Percentiles rank a stretch among this genome's conserved stretches.
phyloP scores from a whole-genome alignment of 2,888 invertebrate genomes.

The Caradrina kadenii region DNA sequence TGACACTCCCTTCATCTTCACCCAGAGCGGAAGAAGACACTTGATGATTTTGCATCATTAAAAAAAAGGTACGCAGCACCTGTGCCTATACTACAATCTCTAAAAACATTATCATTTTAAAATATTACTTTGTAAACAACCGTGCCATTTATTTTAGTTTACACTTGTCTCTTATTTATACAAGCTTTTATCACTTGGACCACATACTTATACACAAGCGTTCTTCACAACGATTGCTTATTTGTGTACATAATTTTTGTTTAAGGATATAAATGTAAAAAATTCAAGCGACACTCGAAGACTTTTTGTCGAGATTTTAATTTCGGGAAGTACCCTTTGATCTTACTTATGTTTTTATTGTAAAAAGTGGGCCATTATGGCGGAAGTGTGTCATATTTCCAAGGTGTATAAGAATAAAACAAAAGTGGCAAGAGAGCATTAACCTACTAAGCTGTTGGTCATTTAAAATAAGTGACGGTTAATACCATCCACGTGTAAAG shows the following conservation, averaged over 20 bases:
- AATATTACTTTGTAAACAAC: no score
- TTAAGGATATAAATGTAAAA: slow-evolving; percentile 71
- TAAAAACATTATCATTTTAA: no score
- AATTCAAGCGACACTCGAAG: slow-evolving; percentile 53
- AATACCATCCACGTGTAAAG: neutral
- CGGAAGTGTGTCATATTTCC: neutral
- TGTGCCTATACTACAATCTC: no score
- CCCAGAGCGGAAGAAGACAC: no score
- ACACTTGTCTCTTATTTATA: no score
- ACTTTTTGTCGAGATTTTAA: slow-evolving; percentile 56
- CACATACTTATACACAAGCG: slow-evolving; percentile 57
- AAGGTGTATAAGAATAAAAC: neutral
- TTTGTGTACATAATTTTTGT: slow-evolving; percentile 74
- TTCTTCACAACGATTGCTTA: slow-evolving; percentile 73
- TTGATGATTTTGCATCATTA: no score
- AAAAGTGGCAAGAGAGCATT: slow-evolving; percentile 2
- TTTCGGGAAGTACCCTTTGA: slow-evolving; percentile 48
- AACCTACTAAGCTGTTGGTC: neutral
- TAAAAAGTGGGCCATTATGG: slow-evolving; percentile 6
- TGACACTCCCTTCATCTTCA: no score
- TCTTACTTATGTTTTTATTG: slow-evolving; percentile 12
- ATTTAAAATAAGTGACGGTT: neutral
- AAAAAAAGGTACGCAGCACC: no score
- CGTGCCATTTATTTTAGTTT: no score
- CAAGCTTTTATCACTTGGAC: slow-evolving; percentile 51